A percentile compares a stretch with the other conserved stretches of the same genome.
Conservation (phyloP, 2,113 vertebrate species). For the Alethe diademata region DNA sequence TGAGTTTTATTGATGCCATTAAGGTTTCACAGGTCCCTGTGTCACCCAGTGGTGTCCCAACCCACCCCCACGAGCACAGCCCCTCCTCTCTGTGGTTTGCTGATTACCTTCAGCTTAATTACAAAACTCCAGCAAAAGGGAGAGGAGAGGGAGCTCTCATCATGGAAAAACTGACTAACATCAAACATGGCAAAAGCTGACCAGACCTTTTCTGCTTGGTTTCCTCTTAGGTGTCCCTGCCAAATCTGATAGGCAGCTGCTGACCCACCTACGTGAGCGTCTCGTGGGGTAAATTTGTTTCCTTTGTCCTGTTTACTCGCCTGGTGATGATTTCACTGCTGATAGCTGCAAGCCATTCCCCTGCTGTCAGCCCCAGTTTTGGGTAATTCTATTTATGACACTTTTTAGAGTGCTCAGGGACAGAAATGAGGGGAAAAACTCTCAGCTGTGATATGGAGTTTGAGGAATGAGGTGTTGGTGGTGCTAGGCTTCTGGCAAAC, state of each 20-base stretch:
- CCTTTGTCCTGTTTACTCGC: neutral
- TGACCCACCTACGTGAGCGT: neutral
- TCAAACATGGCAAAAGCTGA: neutral
- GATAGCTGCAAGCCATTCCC: neutral
- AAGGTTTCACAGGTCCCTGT: neutral
- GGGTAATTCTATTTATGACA: rapidly evolving
- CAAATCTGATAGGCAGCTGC: conserved; percentile 37
- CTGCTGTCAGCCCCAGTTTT: neutral
- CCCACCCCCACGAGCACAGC: neutral
- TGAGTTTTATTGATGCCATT: neutral
- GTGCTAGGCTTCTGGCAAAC: neutral
- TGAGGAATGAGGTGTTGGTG: neutral
- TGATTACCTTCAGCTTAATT: neutral
- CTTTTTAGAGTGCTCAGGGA: neutral
- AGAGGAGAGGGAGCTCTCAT: neutral
- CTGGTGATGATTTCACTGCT: neutral
- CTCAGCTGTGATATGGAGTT: neutral
- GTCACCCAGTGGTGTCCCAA: neutral
- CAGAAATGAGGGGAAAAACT: neutral
- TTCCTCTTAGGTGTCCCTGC: neutral
- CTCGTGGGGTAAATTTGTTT: neutral
- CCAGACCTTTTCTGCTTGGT: neutral
- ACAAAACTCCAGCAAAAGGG: neutral
- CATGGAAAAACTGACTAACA: neutral
- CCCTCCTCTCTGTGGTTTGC: neutral